A percentile compares a stretch with the other conserved stretches of the same genome.
Conservation (phyloP, 2,113 vertebrate genomes). For the Rhabdornis inornatus region DNA sequence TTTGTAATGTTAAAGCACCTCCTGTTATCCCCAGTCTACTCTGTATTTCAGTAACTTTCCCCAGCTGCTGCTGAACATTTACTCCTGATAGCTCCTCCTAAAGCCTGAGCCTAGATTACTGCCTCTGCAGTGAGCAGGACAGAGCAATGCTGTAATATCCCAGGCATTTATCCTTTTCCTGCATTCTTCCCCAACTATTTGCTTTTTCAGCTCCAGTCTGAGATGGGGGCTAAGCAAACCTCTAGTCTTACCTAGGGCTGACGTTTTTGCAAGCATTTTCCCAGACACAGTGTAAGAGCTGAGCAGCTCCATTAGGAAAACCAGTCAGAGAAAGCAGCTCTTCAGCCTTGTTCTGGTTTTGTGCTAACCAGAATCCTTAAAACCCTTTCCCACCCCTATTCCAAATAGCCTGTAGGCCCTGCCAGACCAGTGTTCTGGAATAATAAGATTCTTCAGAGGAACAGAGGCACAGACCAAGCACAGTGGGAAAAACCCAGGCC, state of each 20-base stretch:
- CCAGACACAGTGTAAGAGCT: not conserved
- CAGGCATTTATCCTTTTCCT: not conserved
- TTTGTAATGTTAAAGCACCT: not conserved
- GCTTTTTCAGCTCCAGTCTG: not conserved
- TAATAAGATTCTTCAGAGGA: not conserved
- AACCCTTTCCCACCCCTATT: not conserved
- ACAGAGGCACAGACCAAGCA: not conserved
- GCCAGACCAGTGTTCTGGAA: not conserved
- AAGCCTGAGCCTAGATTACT: not conserved
- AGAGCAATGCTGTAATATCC: not conserved
- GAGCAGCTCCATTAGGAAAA: not conserved
- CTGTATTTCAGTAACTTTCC: not conserved
- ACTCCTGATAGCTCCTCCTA: not conserved
- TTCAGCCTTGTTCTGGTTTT: not conserved
- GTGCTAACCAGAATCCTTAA: not conserved
- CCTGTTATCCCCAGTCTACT: not conserved
- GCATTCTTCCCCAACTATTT: not conserved
- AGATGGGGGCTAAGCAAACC: not conserved
- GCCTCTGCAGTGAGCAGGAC: not conserved
- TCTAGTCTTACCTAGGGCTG: not conserved
- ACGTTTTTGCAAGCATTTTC: not conserved
- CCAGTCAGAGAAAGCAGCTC: not conserved
- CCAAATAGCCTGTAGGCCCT: not conserved
- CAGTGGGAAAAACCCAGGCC: not conserved
- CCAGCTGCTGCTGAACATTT: not conserved